phyloP scores from a whole-genome alignment of 2,113 vertebrate species.

The Craseonycteris thonglongyai region DNA sequence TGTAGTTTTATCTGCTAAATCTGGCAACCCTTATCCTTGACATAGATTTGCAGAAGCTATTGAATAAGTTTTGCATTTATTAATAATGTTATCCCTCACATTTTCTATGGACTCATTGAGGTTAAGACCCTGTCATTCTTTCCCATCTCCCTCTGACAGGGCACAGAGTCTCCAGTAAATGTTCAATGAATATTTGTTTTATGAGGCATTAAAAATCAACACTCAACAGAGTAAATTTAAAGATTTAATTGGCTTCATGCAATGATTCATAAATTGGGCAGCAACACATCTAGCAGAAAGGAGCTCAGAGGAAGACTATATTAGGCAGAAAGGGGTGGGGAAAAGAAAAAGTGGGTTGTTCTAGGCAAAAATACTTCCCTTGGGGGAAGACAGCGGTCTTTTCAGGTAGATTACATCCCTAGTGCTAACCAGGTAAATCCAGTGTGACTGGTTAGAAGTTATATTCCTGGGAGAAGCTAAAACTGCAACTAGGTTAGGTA shows the following conservation, averaged over 20 bases:
- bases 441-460: not conserved
- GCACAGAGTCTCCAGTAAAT: not conserved
- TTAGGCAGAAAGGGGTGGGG: not conserved
- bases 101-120: not conserved
- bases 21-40: not conserved
- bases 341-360: not conserved
- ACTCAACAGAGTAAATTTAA: not conserved
- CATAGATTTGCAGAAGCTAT: not conserved
- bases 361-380: not conserved
- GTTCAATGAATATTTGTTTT: not conserved
- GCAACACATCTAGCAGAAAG: not conserved
- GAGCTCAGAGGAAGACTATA: not conserved
- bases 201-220: not conserved
- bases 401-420: not conserved
- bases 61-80: not conserved
- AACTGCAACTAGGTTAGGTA: not conserved
- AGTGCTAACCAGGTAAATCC: not conserved
- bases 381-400: too few species aligned
- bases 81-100: not conserved
- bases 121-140: not conserved
- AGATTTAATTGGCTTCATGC: not conserved
- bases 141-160: not conserved
- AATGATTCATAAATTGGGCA: not conserved
- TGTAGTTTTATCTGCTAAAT: not conserved
- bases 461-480: not conserved